A percentile compares a stretch with the other conserved stretches of the same genome.
phyloP scores from a whole-genome alignment of 2,888 invertebrate genomes.

The Litoditis marina region DNA sequence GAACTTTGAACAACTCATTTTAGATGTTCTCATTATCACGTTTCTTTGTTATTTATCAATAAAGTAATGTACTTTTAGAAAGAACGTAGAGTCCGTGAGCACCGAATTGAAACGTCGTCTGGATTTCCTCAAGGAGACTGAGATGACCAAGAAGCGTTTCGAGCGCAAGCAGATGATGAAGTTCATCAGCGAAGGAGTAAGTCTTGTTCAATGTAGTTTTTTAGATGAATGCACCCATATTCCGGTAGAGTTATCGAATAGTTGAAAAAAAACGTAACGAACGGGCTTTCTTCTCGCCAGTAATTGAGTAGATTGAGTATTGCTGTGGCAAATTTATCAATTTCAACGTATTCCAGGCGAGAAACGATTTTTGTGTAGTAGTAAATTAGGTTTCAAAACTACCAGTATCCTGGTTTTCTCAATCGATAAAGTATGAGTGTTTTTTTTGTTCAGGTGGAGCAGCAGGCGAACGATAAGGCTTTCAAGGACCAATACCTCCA shows the following conservation, averaged over 20 bases:
- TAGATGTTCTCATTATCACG: too few relatives aligned
- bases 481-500: slow-evolving; percentile 60
- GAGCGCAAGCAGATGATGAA: slow-evolving; percentile 89
- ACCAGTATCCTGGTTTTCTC: neutral
- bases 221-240: too few relatives aligned
- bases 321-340: neutral
- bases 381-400: too few relatives aligned
- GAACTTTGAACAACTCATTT: too few relatives aligned
- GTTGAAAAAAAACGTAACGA: neutral
- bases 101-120: slow-evolving; percentile 59
- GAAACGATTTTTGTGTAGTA: neutral
- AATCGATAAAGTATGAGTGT: neutral
- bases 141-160: slow-evolving; percentile 78
- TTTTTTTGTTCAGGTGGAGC: slow-evolving; percentile 45
- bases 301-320: neutral
- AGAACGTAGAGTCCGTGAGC: slow-evolving; percentile 57
- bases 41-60: too few relatives aligned
- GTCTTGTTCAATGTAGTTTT: slow-evolving; percentile 8
- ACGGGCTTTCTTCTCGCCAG: neutral
- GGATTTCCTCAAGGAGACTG: slow-evolving; percentile 83
- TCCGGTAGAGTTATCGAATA: neutral
- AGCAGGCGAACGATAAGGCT: slow-evolving; percentile 51
- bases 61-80: slow-evolving; percentile 35
- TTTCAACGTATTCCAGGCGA: neutral
- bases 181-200: slow-evolving; percentile 82